These are phyloP conservation scores for Lithophane socia DNA, from an alignment of 2,888 invertebrate genomes.

Conservation along the genomic window DNA sequence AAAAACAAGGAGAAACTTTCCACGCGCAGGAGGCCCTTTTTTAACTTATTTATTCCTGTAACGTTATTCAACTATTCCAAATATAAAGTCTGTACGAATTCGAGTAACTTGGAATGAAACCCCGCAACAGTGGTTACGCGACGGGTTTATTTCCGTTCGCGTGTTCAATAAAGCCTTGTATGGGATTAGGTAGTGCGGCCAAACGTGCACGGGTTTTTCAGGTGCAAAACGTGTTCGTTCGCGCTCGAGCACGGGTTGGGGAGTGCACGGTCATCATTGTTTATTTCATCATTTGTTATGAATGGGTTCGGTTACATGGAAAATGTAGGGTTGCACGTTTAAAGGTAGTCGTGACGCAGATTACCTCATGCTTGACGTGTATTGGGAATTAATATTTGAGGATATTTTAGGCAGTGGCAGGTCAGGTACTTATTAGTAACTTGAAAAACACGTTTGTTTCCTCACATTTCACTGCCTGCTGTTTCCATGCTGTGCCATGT, in stretches of 20 bases:
- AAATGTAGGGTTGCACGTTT: slow-evolving; percentile 42
- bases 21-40: slow-evolving; percentile 13
- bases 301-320: slow-evolving; percentile 15
- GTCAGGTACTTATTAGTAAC: neutral
- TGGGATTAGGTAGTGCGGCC: slow-evolving; percentile 17
- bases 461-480: neutral
- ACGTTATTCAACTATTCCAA: slow-evolving; percentile 44
- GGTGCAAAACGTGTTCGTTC: slow-evolving; percentile 32
- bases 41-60: slow-evolving; percentile 48
- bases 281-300: slow-evolving; percentile 16
- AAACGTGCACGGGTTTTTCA: slow-evolving; percentile 46
- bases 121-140: slow-evolving; percentile 38
- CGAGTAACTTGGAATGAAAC: slow-evolving; percentile 39
- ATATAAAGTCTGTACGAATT: slow-evolving; percentile 45
- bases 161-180: neutral
- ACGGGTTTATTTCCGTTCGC: slow-evolving; percentile 46
- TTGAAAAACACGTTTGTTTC: neutral
- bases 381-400: neutral
- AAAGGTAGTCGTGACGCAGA: slow-evolving; percentile 4
- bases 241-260: slow-evolving; percentile 31
- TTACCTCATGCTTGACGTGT: slow-evolving; percentile 18
- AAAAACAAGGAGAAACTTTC: slow-evolving; percentile 13
- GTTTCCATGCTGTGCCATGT: neutral
- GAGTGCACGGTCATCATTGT: slow-evolving; percentile 3
- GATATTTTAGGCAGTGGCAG: neutral